Conservation (phyloP, 2,888 invertebrate species). For the Lepidocyrtoides sp. region DNA sequence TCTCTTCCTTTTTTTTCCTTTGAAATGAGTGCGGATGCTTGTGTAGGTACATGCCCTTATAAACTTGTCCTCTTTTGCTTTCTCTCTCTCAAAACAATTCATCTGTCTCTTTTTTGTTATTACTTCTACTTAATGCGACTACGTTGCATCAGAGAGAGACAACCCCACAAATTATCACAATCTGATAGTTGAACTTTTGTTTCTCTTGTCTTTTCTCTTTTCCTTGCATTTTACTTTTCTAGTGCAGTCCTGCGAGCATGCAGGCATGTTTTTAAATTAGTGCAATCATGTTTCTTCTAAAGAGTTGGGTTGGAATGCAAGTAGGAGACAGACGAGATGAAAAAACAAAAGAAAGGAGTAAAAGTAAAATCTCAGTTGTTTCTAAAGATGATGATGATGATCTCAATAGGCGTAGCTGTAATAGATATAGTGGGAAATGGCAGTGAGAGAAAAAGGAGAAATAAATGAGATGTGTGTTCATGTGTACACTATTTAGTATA, state of each 20-base stretch:
- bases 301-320: constrained; percentile 7
- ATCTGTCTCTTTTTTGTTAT: constrained; percentile 46
- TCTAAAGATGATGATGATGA: too few relatives aligned
- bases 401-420: too few relatives aligned
- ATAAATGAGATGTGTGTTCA: constrained; percentile 62
- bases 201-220: neutral
- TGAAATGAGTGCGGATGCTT: neutral
- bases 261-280: constrained; percentile 57
- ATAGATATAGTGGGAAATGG: neutral
- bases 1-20: constrained; percentile 31
- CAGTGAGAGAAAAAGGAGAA: neutral
- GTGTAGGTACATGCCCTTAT: neutral
- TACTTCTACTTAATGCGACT: neutral
- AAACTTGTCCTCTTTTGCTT: constrained; percentile 10
- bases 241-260: neutral
- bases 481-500: constrained; percentile 4
- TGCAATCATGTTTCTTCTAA: constrained; percentile 48
- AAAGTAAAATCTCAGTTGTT: constrained; percentile 63
- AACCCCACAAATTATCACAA: constrained; percentile 73
- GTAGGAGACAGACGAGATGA: constrained; percentile 12
- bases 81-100: constrained; percentile 45
- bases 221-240: neutral
- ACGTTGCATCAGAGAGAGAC: constrained; percentile 9
- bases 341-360: constrained; percentile 67
- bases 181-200: constrained; percentile 53